Evolutionary conservation across 1,140 invertebrate species (phyloP).

Genomic region (Platorchestia sp.): DNA sequence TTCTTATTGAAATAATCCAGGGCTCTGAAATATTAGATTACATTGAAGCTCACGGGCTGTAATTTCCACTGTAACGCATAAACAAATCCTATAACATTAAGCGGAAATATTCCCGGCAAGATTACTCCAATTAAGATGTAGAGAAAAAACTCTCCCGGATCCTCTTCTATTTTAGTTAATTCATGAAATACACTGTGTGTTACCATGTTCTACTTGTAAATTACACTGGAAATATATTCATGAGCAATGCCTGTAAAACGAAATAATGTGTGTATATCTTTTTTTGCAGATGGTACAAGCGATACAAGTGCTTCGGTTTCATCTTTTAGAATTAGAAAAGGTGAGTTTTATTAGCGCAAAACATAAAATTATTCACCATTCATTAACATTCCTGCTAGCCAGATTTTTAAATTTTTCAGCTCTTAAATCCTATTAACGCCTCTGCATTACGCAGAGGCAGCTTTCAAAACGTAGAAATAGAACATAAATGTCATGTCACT

Average conservation of each 20-base stretch:
- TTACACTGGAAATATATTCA: neutral
- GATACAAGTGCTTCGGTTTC: conserved; percentile 99
- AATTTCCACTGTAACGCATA: no score
- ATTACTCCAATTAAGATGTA: no score
- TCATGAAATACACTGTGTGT: no score
- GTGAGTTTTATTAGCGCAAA: conserved; percentile 77
- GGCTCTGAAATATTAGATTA: no score
- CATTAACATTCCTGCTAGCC: neutral
- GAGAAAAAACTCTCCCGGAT: no score
- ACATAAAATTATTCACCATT: neutral
- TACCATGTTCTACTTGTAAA: neutral
- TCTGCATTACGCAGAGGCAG: neutral
- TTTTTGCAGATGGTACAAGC: conserved; percentile 99
- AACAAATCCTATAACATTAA: no score
- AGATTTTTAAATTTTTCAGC: neutral
- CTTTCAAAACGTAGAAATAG: neutral
- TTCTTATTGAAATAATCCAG: no score
- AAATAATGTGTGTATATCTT: conserved; percentile 71
- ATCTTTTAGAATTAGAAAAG: conserved; percentile 99
- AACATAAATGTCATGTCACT: no score
- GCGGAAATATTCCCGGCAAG: no score
- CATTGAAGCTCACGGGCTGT: no score
- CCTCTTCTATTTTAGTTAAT: no score
- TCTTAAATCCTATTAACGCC: no score
- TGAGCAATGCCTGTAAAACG: neutral